phyloP scores from a whole-genome alignment of 30 jellyfish, hydroid and myxozoan species.

The Euphysa ruthae region DNA sequence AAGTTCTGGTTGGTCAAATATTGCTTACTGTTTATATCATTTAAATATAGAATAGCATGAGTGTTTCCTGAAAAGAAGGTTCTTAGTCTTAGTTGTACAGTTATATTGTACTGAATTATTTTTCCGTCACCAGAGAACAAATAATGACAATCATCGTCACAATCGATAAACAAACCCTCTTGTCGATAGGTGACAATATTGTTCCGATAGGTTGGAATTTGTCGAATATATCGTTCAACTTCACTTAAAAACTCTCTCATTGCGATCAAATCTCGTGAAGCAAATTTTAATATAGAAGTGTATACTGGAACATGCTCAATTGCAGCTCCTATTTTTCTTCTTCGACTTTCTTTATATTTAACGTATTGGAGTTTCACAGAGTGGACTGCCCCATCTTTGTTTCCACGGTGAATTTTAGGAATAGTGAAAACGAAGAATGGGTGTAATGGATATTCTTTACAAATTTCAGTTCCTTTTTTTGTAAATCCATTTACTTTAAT shows the following conservation, averaged over 20 bases:
- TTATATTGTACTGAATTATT: slow-evolving; percentile 46
- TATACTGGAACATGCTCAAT: slow-evolving; percentile 65
- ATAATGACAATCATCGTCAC: slow-evolving; percentile 76
- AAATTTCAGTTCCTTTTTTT: slow-evolving; percentile 23
- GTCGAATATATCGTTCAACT: slow-evolving; percentile 62
- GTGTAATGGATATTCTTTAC: slow-evolving; percentile 60
- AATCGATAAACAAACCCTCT: slow-evolving; percentile 68
- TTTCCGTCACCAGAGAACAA: slow-evolving; percentile 75
- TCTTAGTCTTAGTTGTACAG: slow-evolving; percentile 54
- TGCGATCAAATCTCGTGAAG: slow-evolving; percentile 28
- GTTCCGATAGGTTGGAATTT: slow-evolving; percentile 58
- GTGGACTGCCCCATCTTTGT: slow-evolving; percentile 47
- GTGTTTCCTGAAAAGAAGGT: slow-evolving; percentile 71
- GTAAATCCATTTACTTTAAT: slow-evolving; percentile 22
- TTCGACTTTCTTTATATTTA: slow-evolving; percentile 61
- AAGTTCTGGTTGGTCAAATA: slow-evolving; percentile 23
- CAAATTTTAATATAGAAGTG: slow-evolving; percentile 65
- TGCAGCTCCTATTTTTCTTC: slow-evolving; percentile 21
- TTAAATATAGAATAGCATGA: slow-evolving; percentile 30
- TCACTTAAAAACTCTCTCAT: slow-evolving; percentile 44
- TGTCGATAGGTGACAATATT: slow-evolving; percentile 64
- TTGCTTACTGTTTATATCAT: slow-evolving; percentile 39
- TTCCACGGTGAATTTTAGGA: slow-evolving; percentile 43
- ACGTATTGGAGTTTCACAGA: slow-evolving; percentile 76
- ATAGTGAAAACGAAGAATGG: slow-evolving; percentile 67